Evolutionary conservation across 2,888 invertebrate species (phyloP).

Genomic region (Ectropis crepuscularia): DNA sequence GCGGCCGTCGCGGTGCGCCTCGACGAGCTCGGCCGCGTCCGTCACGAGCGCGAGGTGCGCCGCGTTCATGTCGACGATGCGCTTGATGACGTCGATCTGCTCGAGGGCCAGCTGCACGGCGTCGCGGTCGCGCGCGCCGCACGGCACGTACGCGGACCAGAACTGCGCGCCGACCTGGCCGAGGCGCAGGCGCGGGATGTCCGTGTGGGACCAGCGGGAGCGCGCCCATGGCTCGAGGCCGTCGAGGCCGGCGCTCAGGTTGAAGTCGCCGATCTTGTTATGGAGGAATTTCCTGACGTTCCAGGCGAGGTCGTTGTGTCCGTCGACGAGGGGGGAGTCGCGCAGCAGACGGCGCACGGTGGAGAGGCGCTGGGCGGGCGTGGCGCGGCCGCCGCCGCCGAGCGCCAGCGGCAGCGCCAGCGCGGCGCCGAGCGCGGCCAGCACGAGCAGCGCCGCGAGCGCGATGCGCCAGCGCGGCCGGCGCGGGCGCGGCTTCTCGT

Average conservation of each 20-base stretch:
- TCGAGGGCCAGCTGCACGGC: slow-evolving; percentile 93
- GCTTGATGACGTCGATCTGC: slow-evolving; percentile 93
- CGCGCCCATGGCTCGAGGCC: slow-evolving; percentile 92
- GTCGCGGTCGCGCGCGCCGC: slow-evolving; percentile 92
- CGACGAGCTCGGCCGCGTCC: slow-evolving; percentile 88
- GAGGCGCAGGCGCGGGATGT: slow-evolving; percentile 92
- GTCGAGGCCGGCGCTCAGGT: slow-evolving; percentile 87
- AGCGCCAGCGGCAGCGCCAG: slow-evolving; percentile 84
- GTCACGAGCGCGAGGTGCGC: slow-evolving; percentile 90
- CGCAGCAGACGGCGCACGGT: slow-evolving; percentile 87
- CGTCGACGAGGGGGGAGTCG: slow-evolving; percentile 90
- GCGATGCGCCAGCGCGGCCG: slow-evolving; percentile 84
- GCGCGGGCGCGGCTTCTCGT: slow-evolving; percentile 80
- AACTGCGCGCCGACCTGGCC: slow-evolving; percentile 96
- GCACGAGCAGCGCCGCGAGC: slow-evolving; percentile 84
- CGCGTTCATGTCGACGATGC: slow-evolving; percentile 89
- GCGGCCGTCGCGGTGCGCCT: slow-evolving; percentile 90
- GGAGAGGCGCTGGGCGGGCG: slow-evolving; percentile 87
- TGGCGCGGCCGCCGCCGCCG: slow-evolving; percentile 76
- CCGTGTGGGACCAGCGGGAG: slow-evolving; percentile 96
- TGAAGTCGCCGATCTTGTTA: slow-evolving; percentile 89
- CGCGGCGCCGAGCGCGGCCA: slow-evolving; percentile 85
- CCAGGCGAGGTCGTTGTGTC: slow-evolving; percentile 95
- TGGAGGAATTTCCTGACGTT: slow-evolving; percentile 94
- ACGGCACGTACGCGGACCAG: slow-evolving; percentile 95